Base-by-base conservation (phyloP, 2,888 invertebrate genomes). In the Timema podura region DNA sequence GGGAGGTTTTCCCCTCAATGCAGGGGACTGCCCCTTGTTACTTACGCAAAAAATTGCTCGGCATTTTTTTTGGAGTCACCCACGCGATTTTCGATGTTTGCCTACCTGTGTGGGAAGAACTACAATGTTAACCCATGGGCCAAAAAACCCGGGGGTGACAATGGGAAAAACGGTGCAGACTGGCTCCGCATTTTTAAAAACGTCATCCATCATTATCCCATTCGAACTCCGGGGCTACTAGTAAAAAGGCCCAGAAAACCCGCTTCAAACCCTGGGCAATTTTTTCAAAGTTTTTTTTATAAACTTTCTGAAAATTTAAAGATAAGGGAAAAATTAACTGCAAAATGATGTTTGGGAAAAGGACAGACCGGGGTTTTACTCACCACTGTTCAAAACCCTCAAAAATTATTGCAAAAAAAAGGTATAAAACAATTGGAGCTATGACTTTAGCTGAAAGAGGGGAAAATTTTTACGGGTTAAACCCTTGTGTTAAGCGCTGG, bases 391-490 rank as follows among this genome's bases (percentile, higher is more conserved):
- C 59, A 59, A 16, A 59, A 59, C 15, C 59, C 10, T 59, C 59
- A 5, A 59, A 59, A 59, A 59, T 59, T 16, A 15, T 59, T 44
- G 59, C 59, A 59, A 59, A 11, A 16, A 59, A 5, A 11, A 44
- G 16, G 59, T 7, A 44, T 5, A 59, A 59, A 59, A 16, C 16
- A 59, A 11, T 59, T 15, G 59, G 59, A 59, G 9, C 9, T 8
- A 59, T 59, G 59, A 59, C 59, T 8, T 59, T 44, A 59, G 59
- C 15, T 16, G 59, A 59, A 59, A 5, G 59, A 59, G 59, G 59
- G 30, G 8, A 59, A 44, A 9, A 44, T 16, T 16, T 59, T 59
- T n/a, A n/a, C n/a, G 44, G 30, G 30, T 59, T 6, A 59, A 59
- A 16, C 44, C 30, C 44, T 10, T 16, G 30, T 44, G 59, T 59